These are phyloP conservation scores for Phorcus lineatus DNA, from an alignment of 2,888 invertebrate genomes.

Conservation along the genomic window DNA sequence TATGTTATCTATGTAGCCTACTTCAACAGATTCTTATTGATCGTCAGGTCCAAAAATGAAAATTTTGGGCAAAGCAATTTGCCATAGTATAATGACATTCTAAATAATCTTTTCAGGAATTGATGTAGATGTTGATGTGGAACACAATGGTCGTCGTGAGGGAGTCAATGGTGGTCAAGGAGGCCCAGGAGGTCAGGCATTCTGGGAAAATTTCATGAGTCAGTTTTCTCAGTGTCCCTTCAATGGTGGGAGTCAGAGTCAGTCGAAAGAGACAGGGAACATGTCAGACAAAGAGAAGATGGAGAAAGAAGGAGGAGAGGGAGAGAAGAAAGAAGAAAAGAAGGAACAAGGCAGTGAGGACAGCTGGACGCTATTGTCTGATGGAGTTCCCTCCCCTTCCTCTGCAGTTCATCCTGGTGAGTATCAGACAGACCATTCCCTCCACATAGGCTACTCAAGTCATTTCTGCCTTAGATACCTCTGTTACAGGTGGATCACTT, in stretches of 20 bases:
- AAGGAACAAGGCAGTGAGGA: background rate
- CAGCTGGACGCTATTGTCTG: background rate
- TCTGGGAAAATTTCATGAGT: slow-evolving; percentile 28
- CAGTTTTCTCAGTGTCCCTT: background rate
- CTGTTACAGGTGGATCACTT: no score
- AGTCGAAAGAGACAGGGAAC: background rate
- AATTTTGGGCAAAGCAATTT: no score
- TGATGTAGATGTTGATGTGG: slow-evolving; percentile 75
- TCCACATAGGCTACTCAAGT: no score
- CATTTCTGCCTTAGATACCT: no score
- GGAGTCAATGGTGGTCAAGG: slow-evolving; percentile 14
- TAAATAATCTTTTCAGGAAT: slow-evolving; percentile 69
- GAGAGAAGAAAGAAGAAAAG: background rate
- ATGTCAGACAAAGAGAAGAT: background rate
- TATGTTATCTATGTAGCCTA: no score
- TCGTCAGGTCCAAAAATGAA: no score
- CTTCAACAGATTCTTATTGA: no score
- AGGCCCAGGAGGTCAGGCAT: slow-evolving; percentile 25
- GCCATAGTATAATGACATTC: background rate
- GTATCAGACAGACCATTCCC: background rate
- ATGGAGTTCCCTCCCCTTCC: background rate
- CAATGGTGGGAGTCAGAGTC: background rate
- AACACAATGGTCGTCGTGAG: slow-evolving; percentile 42
- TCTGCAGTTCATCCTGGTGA: background rate
- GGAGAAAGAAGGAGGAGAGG: background rate